phyloP scores from a whole-genome alignment of 2,888 invertebrate species.

The Brachyptera putata region DNA sequence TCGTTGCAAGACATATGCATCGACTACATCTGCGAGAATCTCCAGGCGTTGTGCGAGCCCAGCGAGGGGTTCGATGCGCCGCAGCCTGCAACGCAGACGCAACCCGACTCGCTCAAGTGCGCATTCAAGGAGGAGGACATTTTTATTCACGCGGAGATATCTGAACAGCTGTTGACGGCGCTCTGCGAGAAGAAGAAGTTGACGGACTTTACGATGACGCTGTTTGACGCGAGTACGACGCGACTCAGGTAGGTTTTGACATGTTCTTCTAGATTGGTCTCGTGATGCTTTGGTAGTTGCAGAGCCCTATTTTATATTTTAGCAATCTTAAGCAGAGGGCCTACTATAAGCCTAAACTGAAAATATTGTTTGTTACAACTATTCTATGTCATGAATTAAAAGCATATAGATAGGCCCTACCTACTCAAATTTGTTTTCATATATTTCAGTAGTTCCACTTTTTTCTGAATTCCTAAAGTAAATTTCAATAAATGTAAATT shows the following conservation, averaged over 20 bases:
- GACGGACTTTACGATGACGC: conserved; percentile 55
- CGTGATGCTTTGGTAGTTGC: neutral
- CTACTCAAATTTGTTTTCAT: too few relatives aligned
- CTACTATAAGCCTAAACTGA: too few relatives aligned
- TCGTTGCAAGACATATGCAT: conserved; percentile 60
- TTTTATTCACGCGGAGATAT: conserved; percentile 55
- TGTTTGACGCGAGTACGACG: conserved; percentile 58
- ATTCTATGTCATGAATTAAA: too few relatives aligned
- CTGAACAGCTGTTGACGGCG: conserved; percentile 53
- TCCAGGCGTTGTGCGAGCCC: conserved; percentile 50
- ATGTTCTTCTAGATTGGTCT: neutral
- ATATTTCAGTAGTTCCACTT: too few relatives aligned
- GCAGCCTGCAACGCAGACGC: conserved; percentile 6
- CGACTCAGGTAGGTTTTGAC: conserved; percentile 47
- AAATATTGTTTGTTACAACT: too few relatives aligned
- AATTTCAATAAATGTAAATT: too few relatives aligned
- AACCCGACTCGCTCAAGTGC: neutral
- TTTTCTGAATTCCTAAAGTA: too few relatives aligned
- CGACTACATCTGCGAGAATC: conserved; percentile 60
- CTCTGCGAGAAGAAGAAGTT: conserved; percentile 56
- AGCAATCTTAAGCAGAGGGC: too few relatives aligned
- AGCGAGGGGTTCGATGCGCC: too few relatives aligned
- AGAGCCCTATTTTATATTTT: too few relatives aligned
- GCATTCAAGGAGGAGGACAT: conserved; percentile 52
- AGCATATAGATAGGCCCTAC: too few relatives aligned